Conservation (phyloP, 2,888 invertebrate species). For the Tetragnatha montana region DNA sequence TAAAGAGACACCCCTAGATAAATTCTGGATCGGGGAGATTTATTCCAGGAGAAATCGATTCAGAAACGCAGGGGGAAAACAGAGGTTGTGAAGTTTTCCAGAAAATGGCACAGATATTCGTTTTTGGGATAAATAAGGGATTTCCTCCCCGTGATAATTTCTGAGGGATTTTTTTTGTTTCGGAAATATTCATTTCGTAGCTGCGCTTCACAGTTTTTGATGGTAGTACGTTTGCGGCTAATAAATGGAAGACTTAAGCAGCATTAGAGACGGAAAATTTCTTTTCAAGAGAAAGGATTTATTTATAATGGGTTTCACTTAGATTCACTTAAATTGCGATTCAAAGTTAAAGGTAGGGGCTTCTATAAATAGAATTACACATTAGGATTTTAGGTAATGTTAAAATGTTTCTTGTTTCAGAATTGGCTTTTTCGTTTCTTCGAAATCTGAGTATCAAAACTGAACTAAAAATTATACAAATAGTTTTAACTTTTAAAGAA, state of each 20-base stretch:
- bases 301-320: too few species aligned
- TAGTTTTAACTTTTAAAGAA: too few species aligned
- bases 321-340: too few species aligned
- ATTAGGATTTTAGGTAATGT: too few species aligned
- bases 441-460: too few species aligned
- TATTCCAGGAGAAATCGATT: constrained; percentile 18
- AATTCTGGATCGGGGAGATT: constrained; percentile 16
- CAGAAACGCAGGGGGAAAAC: neutral
- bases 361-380: too few species aligned
- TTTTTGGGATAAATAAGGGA: neutral
- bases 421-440: too few species aligned
- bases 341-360: too few species aligned
- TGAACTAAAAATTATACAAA: too few species aligned
- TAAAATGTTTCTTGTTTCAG: too few species aligned
- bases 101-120: constrained; percentile 1
- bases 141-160: neutral
- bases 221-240: neutral
- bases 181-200: neutral
- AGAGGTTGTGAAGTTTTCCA: neutral
- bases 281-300: too few species aligned
- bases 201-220: neutral
- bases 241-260: neutral
- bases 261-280: neutral
- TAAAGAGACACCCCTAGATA: neutral
- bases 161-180: neutral